Conservation (phyloP, 92 coral and sea anemone genomes). For the Siderastrea siderea region DNA sequence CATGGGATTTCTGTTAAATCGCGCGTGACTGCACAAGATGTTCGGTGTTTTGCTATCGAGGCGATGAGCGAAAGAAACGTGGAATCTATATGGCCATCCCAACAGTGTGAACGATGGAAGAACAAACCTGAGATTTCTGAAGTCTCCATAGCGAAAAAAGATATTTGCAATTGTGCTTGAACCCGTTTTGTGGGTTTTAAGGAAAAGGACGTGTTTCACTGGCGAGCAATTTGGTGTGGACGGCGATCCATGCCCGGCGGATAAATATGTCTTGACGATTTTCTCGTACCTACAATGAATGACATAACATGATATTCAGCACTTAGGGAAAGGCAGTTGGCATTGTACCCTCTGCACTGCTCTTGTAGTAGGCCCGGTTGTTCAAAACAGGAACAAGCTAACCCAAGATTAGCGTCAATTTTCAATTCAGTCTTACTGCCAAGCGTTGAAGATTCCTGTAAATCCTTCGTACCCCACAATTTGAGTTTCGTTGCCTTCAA, state of each 20-base stretch:
- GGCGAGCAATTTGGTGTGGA: slow-evolving; percentile 43
- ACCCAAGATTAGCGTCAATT: too few relatives aligned
- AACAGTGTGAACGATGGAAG: slow-evolving; percentile 53
- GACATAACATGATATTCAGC: too few relatives aligned
- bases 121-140: slow-evolving; percentile 66
- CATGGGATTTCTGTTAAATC: slow-evolving; percentile 63
- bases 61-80: slow-evolving; percentile 26
- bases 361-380: too few relatives aligned
- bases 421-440: too few relatives aligned
- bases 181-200: slow-evolving; percentile 87
- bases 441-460: too few relatives aligned
- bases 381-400: too few relatives aligned
- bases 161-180: slow-evolving; percentile 80
- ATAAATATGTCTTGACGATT: not conserved
- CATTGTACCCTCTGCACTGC: too few relatives aligned
- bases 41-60: slow-evolving; percentile 56
- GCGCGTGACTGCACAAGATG: slow-evolving; percentile 82
- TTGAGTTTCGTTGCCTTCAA: too few relatives aligned
- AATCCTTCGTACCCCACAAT: too few relatives aligned
- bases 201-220: slow-evolving; percentile 66
- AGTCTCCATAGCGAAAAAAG: slow-evolving; percentile 79
- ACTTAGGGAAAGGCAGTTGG: too few relatives aligned
- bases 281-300: not conserved
- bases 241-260: too few relatives aligned
- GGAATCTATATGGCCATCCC: slow-evolving; percentile 79